Evolutionary conservation across 1,140 invertebrate genomes (phyloP).

Genomic region (Leptoteleia sp.): DNA sequence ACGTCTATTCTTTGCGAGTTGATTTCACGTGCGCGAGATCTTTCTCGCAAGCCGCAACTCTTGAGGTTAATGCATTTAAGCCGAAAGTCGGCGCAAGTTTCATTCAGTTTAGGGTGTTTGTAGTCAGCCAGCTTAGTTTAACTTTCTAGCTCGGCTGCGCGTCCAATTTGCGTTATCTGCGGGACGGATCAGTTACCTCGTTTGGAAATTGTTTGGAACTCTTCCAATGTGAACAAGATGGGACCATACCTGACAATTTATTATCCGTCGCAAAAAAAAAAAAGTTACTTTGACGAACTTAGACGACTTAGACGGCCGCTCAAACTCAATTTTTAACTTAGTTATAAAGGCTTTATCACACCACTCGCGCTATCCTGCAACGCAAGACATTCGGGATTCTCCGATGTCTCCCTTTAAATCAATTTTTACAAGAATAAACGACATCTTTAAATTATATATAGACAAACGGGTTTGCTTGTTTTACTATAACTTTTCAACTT

Average conservation of each 20-base stretch:
- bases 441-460: constrained; percentile 4
- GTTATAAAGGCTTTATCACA: constrained; percentile 18
- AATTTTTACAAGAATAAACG: constrained; percentile 8
- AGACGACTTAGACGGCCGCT: neutral
- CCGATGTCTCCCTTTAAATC: constrained; percentile 6
- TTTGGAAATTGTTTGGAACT: constrained; percentile 43
- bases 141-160: constrained; percentile 35
- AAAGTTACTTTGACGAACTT: constrained; percentile 29
- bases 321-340: constrained; percentile 47
- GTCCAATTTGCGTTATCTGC: constrained; percentile 42
- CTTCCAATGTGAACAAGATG: constrained; percentile 33
- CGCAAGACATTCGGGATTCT: neutral
- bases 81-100: constrained; percentile 49
- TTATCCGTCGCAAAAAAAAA: constrained; percentile 19
- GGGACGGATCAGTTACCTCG: constrained; percentile 31
- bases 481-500: no score
- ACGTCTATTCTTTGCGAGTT: constrained; percentile 23
- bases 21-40: constrained; percentile 20
- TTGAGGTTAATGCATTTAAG: constrained; percentile 40
- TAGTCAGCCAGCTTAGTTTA: constrained; percentile 42
- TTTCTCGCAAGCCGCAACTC: constrained; percentile 29
- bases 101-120: constrained; percentile 46
- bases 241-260: constrained; percentile 31
- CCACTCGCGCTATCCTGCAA: neutral
- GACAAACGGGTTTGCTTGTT: neutral